phyloP scores from a whole-genome alignment of 2,797 vertebrate species.

The Neosilurus hyrtlii region DNA sequence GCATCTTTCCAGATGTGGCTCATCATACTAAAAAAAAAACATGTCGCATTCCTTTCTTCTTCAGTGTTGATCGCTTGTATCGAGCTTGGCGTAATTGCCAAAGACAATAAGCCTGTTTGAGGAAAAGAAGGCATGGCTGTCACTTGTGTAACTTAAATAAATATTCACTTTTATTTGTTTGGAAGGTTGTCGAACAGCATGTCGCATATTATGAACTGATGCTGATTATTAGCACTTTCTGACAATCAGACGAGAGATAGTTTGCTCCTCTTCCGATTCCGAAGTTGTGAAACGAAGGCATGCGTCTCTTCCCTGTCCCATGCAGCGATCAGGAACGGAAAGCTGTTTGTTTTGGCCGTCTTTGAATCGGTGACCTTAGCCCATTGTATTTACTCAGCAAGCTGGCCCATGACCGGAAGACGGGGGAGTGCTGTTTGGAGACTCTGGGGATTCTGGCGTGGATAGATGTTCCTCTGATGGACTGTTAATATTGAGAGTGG shows the following conservation, averaged over 20 bases:
- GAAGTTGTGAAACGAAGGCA: conserved; percentile 19
- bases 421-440: conserved; percentile 25
- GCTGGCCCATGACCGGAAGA: conserved; percentile 64
- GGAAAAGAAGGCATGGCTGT: conserved; percentile 53
- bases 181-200: conserved; percentile 3
- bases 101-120: conserved; percentile 58
- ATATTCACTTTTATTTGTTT: conserved; percentile 52
- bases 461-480: conserved; percentile 46
- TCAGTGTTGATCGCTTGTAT: conserved; percentile 60
- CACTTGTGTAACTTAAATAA: conserved; percentile 54
- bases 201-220: neutral
- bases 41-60: conserved; percentile 54
- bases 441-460: conserved; percentile 55
- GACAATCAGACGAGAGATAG: neutral
- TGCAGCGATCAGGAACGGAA: conserved; percentile 58
- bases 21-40: conserved; percentile 62
- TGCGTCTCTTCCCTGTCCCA: conserved; percentile 50
- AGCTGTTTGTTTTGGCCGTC: conserved; percentile 72
- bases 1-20: conserved; percentile 73
- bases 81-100: conserved; percentile 47
- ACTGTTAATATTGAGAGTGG: conserved; percentile 1
- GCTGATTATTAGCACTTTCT: neutral
- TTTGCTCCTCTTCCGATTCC: neutral
- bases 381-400: conserved; percentile 67
- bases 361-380: conserved; percentile 65